phyloP scores from a whole-genome alignment of 2,797 vertebrate genomes.

The Cacajao melanocephalus region DNA sequence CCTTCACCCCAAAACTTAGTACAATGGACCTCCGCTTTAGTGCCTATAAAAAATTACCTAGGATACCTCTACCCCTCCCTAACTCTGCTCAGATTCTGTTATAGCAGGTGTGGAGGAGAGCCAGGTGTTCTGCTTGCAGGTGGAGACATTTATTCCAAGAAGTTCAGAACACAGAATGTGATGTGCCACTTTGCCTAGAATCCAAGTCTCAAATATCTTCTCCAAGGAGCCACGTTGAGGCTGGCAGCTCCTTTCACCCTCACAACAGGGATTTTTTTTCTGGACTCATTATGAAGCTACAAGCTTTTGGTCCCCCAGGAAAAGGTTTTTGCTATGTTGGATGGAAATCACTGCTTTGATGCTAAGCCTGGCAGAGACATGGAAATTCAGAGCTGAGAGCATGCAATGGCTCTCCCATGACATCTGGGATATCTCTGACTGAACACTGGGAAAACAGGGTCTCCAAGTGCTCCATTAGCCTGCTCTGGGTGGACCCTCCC shows the following conservation, averaged over 20 bases:
- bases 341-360: neutral
- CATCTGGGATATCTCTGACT: neutral
- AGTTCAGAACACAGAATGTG: neutral
- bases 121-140: neutral
- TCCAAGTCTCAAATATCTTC: neutral
- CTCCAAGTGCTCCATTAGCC: neutral
- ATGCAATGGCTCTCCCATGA: neutral
- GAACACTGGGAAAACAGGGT: neutral
- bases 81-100: neutral
- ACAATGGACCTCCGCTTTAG: neutral
- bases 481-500: neutral
- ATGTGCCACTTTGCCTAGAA: neutral
- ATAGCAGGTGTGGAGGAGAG: neutral
- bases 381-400: neutral
- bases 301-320: neutral
- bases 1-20: neutral
- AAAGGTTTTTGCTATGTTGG: neutral
- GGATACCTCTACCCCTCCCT: neutral
- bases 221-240: neutral
- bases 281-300: neutral
- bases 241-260: neutral
- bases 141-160: neutral
- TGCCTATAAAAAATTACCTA: neutral
- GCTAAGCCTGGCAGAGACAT: neutral
- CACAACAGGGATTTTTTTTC: neutral